Conservation (phyloP, 2,113 vertebrate species). For the Eulemur rufifrons region DNA sequence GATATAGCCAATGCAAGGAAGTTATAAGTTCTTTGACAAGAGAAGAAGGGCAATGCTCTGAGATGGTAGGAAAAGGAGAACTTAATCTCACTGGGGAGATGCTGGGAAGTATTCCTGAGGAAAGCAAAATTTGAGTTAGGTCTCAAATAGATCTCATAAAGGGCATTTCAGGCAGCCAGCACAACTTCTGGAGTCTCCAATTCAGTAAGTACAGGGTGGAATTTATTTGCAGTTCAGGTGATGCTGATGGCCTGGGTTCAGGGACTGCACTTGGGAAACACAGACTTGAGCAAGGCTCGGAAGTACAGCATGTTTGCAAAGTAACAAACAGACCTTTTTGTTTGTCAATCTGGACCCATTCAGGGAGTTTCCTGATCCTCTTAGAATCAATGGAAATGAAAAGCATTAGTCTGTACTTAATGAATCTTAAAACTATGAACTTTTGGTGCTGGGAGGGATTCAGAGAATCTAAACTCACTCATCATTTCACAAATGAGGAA, state of each 20-base stretch:
- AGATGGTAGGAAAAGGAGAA: not conserved
- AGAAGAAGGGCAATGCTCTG: not conserved
- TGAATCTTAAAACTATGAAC: constrained; percentile 20
- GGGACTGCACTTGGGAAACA: not conserved
- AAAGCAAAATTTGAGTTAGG: not conserved
- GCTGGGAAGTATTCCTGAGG: not conserved
- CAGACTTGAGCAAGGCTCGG: not conserved
- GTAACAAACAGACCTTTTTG: not conserved
- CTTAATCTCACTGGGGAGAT: not conserved
- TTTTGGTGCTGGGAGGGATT: not conserved
- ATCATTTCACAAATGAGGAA: not conserved
- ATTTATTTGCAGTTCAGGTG: not conserved
- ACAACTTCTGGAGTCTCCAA: not conserved
- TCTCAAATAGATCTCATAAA: not conserved
- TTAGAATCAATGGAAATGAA: constrained; percentile 56
- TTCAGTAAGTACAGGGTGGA: not conserved
- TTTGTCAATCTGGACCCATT: constrained; percentile 18
- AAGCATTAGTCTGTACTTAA: constrained; percentile 35
- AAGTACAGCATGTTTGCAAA: not conserved
- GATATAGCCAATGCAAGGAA: not conserved
- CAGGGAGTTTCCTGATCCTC: constrained; percentile 8
- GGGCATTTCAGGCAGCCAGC: not conserved
- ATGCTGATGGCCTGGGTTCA: not conserved
- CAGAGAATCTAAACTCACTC: not conserved
- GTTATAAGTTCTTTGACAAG: too few relatives aligned